A percentile compares a stretch with the other conserved stretches of the same genome.
phyloP scores from a whole-genome alignment of 1,140 invertebrate species.

The Lasioglossum baleicum region DNA sequence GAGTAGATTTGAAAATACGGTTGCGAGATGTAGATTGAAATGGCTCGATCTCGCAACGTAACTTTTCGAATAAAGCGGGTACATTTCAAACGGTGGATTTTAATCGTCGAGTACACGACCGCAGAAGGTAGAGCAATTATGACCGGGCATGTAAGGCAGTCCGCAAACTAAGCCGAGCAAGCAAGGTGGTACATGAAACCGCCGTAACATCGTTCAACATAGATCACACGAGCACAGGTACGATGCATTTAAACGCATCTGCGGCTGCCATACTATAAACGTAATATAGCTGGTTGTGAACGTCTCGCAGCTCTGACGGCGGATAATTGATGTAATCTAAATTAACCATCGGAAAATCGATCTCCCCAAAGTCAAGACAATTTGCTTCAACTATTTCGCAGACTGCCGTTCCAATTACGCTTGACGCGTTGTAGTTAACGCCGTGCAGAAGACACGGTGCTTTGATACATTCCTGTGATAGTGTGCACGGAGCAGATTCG shows the following conservation, averaged over 20 bases:
- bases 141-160: not conserved
- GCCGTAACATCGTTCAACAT: not conserved
- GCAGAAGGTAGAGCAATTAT: not conserved
- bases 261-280: not conserved
- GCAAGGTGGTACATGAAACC: not conserved
- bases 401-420: constrained; percentile 14
- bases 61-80: too few relatives aligned
- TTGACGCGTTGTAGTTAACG: not conserved
- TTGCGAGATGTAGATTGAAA: too few relatives aligned
- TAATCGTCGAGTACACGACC: too few relatives aligned
- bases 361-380: not conserved
- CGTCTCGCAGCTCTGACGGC: not conserved
- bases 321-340: constrained; percentile 23
- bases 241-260: constrained; percentile 3
- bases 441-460: not conserved
- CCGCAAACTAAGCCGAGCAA: not conserved
- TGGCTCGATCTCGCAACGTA: too few relatives aligned
- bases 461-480: not conserved
- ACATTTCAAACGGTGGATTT: too few relatives aligned
- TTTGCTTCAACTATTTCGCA: not conserved
- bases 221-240: not conserved
- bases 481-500: not conserved
- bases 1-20: too few relatives aligned
- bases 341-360: constrained; percentile 36
- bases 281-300: not conserved